Evolutionary conservation across 1,140 invertebrate species (phyloP).

Genomic region (Cheumatopsyche charites): DNA sequence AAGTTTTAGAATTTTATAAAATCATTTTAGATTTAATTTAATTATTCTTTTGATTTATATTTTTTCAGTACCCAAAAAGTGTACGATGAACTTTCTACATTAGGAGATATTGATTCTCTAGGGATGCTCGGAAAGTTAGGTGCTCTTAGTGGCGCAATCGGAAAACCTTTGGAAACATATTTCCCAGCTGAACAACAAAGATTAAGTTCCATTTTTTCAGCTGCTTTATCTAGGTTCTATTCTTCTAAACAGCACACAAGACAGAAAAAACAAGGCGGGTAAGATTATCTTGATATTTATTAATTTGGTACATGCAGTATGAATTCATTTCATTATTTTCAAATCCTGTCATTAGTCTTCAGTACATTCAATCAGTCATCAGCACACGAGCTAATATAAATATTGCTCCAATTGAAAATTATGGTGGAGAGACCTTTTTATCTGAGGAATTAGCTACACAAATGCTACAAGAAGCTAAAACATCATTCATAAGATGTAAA

Average conservation of each 20-base stretch:
- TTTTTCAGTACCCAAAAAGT: constrained; percentile 55
- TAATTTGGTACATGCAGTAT: no score
- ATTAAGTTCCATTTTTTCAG: constrained; percentile 55
- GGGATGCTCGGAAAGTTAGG: constrained; percentile 56
- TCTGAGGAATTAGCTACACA: constrained; percentile 96
- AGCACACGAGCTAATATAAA: constrained; percentile 91
- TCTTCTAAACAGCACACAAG: constrained; percentile 94
- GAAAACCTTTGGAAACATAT: constrained; percentile 56
- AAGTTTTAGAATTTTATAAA: constrained; percentile 48
- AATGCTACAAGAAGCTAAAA: constrained; percentile 89
- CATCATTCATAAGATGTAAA: constrained; percentile 88
- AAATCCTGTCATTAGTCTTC: neutral
- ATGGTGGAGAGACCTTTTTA: constrained; percentile 96
- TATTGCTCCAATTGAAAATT: constrained; percentile 92
- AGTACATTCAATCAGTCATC: constrained; percentile 83
- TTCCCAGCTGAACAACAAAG: constrained; percentile 53
- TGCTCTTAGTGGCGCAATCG: constrained; percentile 56
- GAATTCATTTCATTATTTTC: neutral
- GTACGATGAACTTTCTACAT: constrained; percentile 55
- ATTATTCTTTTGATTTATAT: constrained; percentile 14
- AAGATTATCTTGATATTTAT: neutral
- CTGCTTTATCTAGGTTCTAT: constrained; percentile 86
- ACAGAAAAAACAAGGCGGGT: constrained; percentile 74
- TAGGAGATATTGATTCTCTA: constrained; percentile 52
- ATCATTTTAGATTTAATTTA: constrained; percentile 19